Evolutionary conservation across 2,888 invertebrate genomes (phyloP), one percentile per base, ranked within the genome.

Genomic region (Herminia tarsipennalis): DNA sequence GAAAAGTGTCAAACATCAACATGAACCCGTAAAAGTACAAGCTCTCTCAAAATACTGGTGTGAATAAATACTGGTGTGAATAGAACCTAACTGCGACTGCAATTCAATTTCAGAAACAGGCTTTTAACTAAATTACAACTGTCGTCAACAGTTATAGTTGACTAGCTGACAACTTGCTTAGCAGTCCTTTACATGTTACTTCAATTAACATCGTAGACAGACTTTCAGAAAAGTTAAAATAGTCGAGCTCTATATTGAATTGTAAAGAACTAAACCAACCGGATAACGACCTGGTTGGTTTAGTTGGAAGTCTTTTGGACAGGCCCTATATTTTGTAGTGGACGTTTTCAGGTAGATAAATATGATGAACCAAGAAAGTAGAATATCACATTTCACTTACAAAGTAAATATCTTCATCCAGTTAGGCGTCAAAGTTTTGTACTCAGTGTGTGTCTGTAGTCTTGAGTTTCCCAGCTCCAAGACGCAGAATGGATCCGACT

Each of bases 361-460:
- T n/a, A n/a, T n/a, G n/a, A n/a, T n/a, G n/a, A n/a, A n/a, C n/a
- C n/a, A n/a, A n/a, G n/a, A n/a, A n/a, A n/a, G n/a, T n/a, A n/a
- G n/a, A n/a, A n/a, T n/a, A n/a, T 2, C 12, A 25, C 10, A 10
- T 10, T 2, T 12, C 2, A 93, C 96, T 94, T 90, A 98, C 97
- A 99, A 99, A 29, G 98, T 98, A 81, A 99, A 99, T 63, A 99
- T 97, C 88, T 99, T 99, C 92, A 98, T 98, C 99, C 99, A 99
- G 60, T 95, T 97, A 0, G 99, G 99, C 39, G 96, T 93, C 13
- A 99, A 88, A 0, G 99, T 99, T 85, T 99, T 99, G 84, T 99
- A 99, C 84, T 99, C 99, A 0, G 99, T 99, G 82, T 99, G 98
- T 0, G 99, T 99, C 84, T 99, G 99, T 21, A 99, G 91, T 36